Percentiles rank a stretch among this genome's conserved stretches.
Conservation (phyloP, 2,888 invertebrate species). For the Lepidocyrtoides sp. region DNA sequence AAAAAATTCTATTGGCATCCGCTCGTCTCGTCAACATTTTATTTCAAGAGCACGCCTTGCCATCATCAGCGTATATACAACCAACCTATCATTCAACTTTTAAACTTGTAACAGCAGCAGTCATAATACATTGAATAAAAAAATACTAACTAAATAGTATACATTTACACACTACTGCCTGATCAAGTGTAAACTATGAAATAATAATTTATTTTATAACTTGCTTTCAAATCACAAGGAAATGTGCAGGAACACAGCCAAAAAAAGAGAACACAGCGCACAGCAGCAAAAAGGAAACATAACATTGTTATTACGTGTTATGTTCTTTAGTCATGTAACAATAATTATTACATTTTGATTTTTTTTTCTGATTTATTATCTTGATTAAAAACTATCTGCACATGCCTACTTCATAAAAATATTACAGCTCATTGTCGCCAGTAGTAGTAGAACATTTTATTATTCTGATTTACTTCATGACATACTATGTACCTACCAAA, state of each 20-base stretch:
- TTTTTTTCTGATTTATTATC: background rate
- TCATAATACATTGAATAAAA: background rate
- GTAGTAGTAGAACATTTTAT: too few species aligned
- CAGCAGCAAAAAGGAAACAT: too few species aligned
- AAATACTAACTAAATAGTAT: too few species aligned
- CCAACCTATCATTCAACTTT: background rate
- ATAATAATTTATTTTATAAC: background rate
- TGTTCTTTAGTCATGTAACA: background rate
- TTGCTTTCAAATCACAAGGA: conserved; percentile 13
- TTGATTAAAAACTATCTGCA: background rate
- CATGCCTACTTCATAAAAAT: too few species aligned
- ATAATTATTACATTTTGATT: conserved; percentile 28
- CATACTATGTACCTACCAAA: background rate
- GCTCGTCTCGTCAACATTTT: background rate
- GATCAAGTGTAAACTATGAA: conserved; percentile 16
- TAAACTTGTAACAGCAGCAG: background rate
- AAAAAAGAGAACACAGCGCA: background rate
- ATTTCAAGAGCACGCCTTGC: conserved; percentile 9
- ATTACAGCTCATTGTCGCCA: too few species aligned
- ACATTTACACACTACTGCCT: background rate
- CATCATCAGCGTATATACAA: background rate
- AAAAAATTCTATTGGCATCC: conserved; percentile 25
- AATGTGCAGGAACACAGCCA: conserved; percentile 39
- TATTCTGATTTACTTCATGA: background rate
- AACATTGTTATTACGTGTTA: conserved; percentile 19